Evolutionary conservation across 2,797 vertebrate species (phyloP).

Genomic region (Sphaeramia orbicularis): DNA sequence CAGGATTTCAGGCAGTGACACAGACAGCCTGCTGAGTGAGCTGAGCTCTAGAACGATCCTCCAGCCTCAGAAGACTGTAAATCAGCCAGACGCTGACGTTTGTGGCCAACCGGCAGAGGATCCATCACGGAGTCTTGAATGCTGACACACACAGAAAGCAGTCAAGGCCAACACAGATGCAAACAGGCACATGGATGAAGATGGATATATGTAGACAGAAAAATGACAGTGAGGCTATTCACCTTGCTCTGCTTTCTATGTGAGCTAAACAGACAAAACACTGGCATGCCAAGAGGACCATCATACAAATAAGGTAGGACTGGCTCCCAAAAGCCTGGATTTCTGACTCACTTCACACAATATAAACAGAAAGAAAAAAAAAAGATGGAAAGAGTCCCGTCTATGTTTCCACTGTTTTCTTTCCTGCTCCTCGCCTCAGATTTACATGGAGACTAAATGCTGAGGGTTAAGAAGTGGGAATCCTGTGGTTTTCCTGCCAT

Average conservation of each 20-base stretch:
- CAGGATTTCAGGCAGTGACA: neutral
- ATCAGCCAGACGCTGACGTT: constrained; percentile 25
- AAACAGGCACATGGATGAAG: neutral
- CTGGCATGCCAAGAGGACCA: constrained; percentile 11
- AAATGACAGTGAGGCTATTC: neutral
- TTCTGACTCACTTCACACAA: constrained; percentile 16
- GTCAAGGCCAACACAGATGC: neutral
- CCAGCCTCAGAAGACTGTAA: constrained; percentile 32
- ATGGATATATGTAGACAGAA: constrained; percentile 5
- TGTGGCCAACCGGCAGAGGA: constrained; percentile 11
- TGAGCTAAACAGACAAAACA: neutral
- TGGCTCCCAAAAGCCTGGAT: neutral
- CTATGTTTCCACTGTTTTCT: constrained; percentile 48
- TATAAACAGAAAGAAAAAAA: constrained; percentile 9
- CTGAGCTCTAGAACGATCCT: constrained; percentile 22
- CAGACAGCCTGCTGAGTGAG: constrained; percentile 8
- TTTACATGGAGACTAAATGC: constrained; percentile 26
- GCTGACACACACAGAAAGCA: neutral
- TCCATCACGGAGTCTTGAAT: constrained; percentile 30
- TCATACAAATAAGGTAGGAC: neutral
- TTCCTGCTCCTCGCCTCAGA: constrained; percentile 17
- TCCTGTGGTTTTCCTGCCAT: constrained; percentile 57
- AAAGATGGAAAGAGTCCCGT: neutral
- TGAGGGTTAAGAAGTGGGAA: constrained; percentile 24
- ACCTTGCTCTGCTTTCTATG: constrained; percentile 9